Conservation (phyloP, 2,113 vertebrate genomes). For the Microcebus jonahi region DNA sequence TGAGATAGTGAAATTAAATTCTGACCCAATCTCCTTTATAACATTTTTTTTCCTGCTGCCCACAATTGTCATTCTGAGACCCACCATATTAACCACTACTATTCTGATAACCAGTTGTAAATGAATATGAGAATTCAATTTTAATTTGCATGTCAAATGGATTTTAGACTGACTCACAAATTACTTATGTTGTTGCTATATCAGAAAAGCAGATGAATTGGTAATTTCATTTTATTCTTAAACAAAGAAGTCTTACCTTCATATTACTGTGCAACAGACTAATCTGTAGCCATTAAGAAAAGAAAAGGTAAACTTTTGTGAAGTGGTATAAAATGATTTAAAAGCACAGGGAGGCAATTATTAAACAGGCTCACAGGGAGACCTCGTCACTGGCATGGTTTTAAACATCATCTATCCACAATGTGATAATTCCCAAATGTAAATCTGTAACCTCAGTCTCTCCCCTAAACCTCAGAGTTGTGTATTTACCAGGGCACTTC, state of each 20-base stretch:
- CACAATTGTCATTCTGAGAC: not conserved
- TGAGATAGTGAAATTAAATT: not conserved
- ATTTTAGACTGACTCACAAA: not conserved
- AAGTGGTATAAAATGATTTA: not conserved
- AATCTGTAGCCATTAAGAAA: not conserved
- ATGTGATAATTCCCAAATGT: not conserved
- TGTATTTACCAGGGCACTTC: too few species aligned
- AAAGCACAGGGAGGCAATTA: not conserved
- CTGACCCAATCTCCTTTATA: not conserved
- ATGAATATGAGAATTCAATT: not conserved
- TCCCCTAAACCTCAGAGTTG: not conserved
- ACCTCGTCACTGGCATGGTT: not conserved
- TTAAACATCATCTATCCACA: not conserved
- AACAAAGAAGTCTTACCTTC: not conserved
- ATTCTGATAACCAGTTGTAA: not conserved
- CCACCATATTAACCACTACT: not conserved
- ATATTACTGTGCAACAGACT: not conserved
- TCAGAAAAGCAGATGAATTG: not conserved
- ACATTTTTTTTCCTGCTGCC: not conserved
- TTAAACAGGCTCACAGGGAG: accelerated
- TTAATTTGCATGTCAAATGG: not conserved
- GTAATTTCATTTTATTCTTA: not conserved
- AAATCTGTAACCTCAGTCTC: accelerated
- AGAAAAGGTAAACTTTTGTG: not conserved
- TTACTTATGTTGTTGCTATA: not conserved